These are phyloP conservation scores for Capreolus pygargus DNA, from an alignment of 2,113 vertebrate species.

Conservation along the genomic window DNA sequence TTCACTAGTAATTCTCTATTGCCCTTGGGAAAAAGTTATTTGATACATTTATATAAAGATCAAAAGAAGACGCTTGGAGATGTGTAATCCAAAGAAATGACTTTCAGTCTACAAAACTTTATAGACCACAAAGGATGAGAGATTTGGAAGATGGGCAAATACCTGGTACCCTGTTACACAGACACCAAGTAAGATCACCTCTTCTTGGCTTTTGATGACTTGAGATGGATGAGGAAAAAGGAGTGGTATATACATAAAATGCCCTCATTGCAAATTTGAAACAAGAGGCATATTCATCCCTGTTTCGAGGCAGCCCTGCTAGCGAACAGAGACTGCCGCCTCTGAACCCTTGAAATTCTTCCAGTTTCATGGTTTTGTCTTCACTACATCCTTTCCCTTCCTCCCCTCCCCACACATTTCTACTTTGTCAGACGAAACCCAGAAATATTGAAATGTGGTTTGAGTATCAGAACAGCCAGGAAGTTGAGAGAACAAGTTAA, in stretches of 20 bases:
- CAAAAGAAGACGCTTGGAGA: conserved; percentile 5
- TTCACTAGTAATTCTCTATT: not conserved
- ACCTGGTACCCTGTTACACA: not conserved
- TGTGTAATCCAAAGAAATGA: not conserved
- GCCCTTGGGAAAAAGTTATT: not conserved
- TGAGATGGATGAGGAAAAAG: not conserved
- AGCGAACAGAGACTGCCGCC: not conserved
- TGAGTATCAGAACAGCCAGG: conserved; percentile 53
- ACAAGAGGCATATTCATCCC: not conserved
- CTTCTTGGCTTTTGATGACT: not conserved
- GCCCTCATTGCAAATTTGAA: not conserved
- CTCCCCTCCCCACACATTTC: not conserved
- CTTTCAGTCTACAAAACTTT: not conserved
- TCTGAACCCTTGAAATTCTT: not conserved
- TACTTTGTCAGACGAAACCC: conserved; percentile 51
- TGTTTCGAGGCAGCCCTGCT: not conserved
- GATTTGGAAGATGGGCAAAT: not conserved
- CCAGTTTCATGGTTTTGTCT: not conserved
- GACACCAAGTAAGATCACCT: not conserved
- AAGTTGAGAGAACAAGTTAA: conserved; percentile 66
- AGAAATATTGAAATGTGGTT: conserved; percentile 70
- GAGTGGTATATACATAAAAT: not conserved
- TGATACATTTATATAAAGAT: conserved; percentile 1
- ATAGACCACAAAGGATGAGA: not conserved
- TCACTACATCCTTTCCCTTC: not conserved